phyloP scores from a whole-genome alignment of 2,113 vertebrate genomes.

The Ardeotis arabs region DNA sequence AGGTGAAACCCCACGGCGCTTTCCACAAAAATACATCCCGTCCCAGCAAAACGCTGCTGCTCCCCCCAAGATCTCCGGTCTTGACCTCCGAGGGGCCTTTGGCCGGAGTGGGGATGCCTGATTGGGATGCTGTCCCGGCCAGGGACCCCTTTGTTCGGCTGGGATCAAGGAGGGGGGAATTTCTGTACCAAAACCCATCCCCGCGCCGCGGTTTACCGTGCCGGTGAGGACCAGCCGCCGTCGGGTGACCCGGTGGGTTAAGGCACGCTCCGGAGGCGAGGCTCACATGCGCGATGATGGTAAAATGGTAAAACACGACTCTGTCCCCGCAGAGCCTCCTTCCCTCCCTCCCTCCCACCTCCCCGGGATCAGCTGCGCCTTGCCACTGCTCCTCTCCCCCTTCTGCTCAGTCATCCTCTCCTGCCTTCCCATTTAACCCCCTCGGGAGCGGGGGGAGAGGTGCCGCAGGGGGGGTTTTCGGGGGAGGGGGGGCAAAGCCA shows the following conservation, averaged over 20 bases:
- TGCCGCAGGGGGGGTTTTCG: not conserved
- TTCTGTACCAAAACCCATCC: not conserved
- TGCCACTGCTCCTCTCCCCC: not conserved
- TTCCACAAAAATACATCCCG: not conserved
- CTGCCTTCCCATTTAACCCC: constrained; percentile 53
- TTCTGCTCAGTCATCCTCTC: constrained; percentile 47
- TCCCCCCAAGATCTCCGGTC: accelerated
- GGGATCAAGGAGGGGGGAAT: not conserved
- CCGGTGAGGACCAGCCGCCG: not conserved
- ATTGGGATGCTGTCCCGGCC: accelerated
- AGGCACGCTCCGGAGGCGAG: not conserved
- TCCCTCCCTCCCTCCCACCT: constrained; percentile 38
- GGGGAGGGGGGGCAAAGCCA: not conserved
- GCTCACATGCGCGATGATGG: constrained; percentile 1
- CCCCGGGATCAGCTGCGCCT: constrained; percentile 6
- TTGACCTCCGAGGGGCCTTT: accelerated
- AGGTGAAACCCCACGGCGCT: accelerated
- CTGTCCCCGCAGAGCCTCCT: constrained; percentile 15
- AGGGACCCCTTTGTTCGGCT: accelerated
- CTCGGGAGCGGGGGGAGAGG: not conserved
- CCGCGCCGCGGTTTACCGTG: not conserved
- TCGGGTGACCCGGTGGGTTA: not conserved
- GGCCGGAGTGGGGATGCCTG: not conserved
- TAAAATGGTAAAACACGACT: constrained; percentile 62
- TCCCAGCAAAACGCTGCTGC: accelerated